phyloP scores from a whole-genome alignment of 2,888 invertebrate genomes.

The Cantharis rustica region DNA sequence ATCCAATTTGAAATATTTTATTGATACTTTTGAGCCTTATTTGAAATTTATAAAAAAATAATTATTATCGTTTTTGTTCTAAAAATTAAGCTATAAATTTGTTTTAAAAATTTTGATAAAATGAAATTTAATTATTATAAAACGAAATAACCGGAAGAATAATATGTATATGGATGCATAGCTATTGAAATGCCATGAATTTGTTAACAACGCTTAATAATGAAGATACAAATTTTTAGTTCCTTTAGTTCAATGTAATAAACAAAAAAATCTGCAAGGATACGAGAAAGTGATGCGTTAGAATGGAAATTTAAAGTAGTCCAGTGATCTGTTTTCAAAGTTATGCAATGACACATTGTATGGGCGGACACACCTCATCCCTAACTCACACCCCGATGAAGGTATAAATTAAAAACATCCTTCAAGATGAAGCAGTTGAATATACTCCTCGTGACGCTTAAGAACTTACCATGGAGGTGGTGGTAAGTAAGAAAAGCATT shows the following conservation, averaged over 20 bases:
- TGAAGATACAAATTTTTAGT: neutral
- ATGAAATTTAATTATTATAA: neutral
- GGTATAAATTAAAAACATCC: slow-evolving; percentile 33
- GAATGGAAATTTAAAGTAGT: slow-evolving; percentile 28
- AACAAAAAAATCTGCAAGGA: slow-evolving; percentile 5
- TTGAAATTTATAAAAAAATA: too few species aligned
- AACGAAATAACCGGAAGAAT: neutral
- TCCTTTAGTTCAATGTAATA: neutral
- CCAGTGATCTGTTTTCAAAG: slow-evolving; percentile 32
- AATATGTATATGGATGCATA: neutral
- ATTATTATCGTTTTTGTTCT: too few species aligned
- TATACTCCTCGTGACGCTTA: slow-evolving; percentile 27
- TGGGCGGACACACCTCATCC: slow-evolving; percentile 34
- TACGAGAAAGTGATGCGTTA: slow-evolving; percentile 29
- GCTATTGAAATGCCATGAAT: neutral
- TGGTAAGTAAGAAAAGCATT: slow-evolving; percentile 35
- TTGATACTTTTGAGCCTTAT: too few species aligned
- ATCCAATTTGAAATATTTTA: too few species aligned
- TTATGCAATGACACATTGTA: slow-evolving; percentile 35
- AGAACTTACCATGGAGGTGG: slow-evolving; percentile 31
- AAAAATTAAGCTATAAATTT: too few species aligned
- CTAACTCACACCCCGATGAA: slow-evolving; percentile 33
- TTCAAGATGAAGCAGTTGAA: slow-evolving; percentile 30
- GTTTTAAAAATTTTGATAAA: neutral
- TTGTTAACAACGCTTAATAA: neutral